Evolutionary conservation across 2,113 vertebrate species (phyloP).

Genomic region (Pipa parva): DNA sequence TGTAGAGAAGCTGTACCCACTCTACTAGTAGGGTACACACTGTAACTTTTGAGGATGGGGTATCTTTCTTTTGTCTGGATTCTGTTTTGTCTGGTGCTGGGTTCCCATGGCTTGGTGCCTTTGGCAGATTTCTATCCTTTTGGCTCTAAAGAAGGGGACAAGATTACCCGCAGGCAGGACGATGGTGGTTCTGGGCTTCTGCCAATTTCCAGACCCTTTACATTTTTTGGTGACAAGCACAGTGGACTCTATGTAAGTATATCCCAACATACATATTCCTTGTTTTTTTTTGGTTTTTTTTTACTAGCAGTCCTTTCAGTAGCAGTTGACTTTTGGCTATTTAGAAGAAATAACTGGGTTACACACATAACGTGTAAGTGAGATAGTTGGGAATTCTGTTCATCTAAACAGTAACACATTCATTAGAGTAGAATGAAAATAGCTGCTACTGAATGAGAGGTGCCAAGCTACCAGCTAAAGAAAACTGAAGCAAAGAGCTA

Average conservation of each 20-base stretch:
- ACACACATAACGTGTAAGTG: no score
- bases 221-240: slow-evolving; percentile 92
- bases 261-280: neutral
- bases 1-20: slow-evolving; percentile 61
- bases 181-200: slow-evolving; percentile 92
- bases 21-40: no score
- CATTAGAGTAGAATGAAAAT: no score
- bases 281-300: no score
- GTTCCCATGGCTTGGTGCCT: slow-evolving; percentile 64
- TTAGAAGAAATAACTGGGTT: no score
- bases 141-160: slow-evolving; percentile 65
- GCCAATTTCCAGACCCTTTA: slow-evolving; percentile 79
- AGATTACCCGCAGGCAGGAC: slow-evolving; percentile 80
- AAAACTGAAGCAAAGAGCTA: no score
- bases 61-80: slow-evolving; percentile 39
- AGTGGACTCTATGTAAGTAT: slow-evolving; percentile 91
- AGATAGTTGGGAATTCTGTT: no score
- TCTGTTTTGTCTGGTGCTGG: slow-evolving; percentile 16
- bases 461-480: no score
- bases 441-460: no score
- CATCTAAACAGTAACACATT: no score
- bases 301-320: no score
- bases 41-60: slow-evolving; percentile 50
- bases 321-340: no score
- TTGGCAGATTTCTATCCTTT: slow-evolving; percentile 90